Base-by-base conservation (phyloP, 1,140 invertebrate species). In the Idris sp. region DNA sequence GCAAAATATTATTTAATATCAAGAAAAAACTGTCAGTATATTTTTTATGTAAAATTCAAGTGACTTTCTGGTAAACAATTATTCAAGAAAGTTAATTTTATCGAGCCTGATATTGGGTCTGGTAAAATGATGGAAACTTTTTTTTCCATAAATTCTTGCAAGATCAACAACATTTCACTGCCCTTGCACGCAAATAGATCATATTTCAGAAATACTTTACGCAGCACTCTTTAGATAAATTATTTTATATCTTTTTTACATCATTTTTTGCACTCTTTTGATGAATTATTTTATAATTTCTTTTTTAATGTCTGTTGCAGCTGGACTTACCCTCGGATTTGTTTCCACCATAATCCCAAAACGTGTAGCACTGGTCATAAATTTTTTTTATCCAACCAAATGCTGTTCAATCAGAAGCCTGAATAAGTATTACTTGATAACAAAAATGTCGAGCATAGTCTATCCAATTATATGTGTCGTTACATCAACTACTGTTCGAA, bases 281-380 rank as follows among this genome's bases (percentile, higher is more conserved):
- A n/a, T n/a, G n/a, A n/a, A n/a, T n/a, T n/a, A n/a, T n/a, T n/a
- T n/a, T n/a, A n/a, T n/a, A n/a, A n/a, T n/a, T n/a, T n/a, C 13
- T 46, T 6, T 22, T 49, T 36, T 30, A 30, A 30, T 30, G 28
- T 8, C 2, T 19, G 11, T 74, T 76, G 0, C 61, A 85, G 84
- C 67, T 62, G 56, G 62, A 16, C 14, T 84, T 4, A 69, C 48
- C 0, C 16, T 78, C 5, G 75, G 38, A 16, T 84, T 82, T 35
- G 65, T 80, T 11, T 0, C 74, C 4, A 84, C 80, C 8, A 79
- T 84, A 68, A 40, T 74, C 8, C 83, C 84, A 2, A 76, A 78
- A 36, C 73, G 79, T 65, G 8, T 84, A 4, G 65, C 62, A 0
- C 61, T 74, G 36, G 51, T 76, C 16, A 25, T 82, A 7, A 54